Base-by-base conservation (phyloP, 1,140 invertebrate genomes). In the Drosophila fuyamai region DNA sequence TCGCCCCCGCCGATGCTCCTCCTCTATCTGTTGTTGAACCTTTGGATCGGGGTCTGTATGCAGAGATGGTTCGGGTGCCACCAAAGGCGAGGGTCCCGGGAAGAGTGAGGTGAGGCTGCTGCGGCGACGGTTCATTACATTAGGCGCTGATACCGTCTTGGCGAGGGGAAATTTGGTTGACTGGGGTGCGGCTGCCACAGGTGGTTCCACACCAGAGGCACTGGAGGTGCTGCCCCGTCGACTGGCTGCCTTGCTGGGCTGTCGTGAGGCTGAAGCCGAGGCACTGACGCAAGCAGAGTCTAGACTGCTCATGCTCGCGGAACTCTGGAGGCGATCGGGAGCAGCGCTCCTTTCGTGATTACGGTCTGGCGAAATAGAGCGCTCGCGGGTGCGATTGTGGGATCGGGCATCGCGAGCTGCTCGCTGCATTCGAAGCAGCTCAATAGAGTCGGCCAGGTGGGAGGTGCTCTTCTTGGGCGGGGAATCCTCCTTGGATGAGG, bases 211-310 rank as follows among this genome's bases (percentile, higher is more conserved):
- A 2, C 65, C 65, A 18, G 67, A 50, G n/a, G 74, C 58, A 16
- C 91, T 92, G 23, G 79, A 62, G 27, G 79, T 90, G 53, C 90
- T 91, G n/a, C 85, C 90, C 1, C 90, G 81, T 6, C 90, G 90
- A 63, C 90, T 92, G 3, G 56, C 47, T 18, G 76, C 67, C 54
- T 83, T 86, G 53, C 75, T 83, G 35, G 66, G 58, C 59, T 79
- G 72, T 36, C 78, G 40, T 7, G 80, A 82, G 0, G 41, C 61
- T 6, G 73, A 74, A 8, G 44, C 63, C 10, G 73, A 74, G n/a
- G 44, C 83, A 44, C 76, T 78, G 16, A 68, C 44, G 9, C 81
- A 78, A 29, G 60, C 73, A 4, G 90, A 91, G 12, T 91, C 86
- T 27, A 83, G 50, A 60, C 90, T 91, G 68, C 90, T 90, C n/a